Base-by-base conservation (phyloP, 1,140 invertebrate species). In the Bombus confusus region DNA sequence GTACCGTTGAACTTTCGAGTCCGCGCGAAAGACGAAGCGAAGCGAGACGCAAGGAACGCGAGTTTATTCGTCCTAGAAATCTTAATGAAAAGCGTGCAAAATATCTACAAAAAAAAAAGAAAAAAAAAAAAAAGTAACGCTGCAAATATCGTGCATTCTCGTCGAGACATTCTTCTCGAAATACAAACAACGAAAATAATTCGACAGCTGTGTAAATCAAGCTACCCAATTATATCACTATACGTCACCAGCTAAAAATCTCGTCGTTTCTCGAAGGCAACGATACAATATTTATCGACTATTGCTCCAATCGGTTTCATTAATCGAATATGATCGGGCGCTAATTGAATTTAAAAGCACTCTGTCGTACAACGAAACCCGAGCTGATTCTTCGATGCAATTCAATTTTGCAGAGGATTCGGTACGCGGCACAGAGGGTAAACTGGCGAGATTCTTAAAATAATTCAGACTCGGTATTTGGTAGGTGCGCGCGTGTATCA, bases 391-490 rank as follows among this genome's bases (percentile, higher is more conserved):
- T 82, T 69, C 22, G 9, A 22, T 22, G 34, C 37, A n/a, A n/a
- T 22, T 12, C 3, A 15, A 22, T 71, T 71, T 59, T n/a, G 13
- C 47, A 22, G 75, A 8, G 47, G 22, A 57, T 84, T 71, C 22
- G 39, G 43, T 15, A 43, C 31, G 82, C 59, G 52, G 28, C 81
- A 31, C 76, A 83, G 22, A 43, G 73, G 1, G 22, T 37, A 59
- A n/a, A 71, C 47, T 34, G 13, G 43, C 3, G 57, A 31, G 10
- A 41, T 37, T 79, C 64, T 47, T 47, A 66, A 85, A 80, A 85
- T 85, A 85, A 85, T 80, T 80, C 83, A 80, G 28, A 9, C 57
- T 80, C 66, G 64, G 4, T 37, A 52, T 77, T 76, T 39, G 31
- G 18, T 2, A 1, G 10, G 37, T 22, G 47, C 8, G 77, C 47